Evolutionary conservation across 37 sponge, comb jelly and placozoan species (phyloP), one percentile per base, ranked within the genome.

Genomic region (Axinella damicornis): DNA sequence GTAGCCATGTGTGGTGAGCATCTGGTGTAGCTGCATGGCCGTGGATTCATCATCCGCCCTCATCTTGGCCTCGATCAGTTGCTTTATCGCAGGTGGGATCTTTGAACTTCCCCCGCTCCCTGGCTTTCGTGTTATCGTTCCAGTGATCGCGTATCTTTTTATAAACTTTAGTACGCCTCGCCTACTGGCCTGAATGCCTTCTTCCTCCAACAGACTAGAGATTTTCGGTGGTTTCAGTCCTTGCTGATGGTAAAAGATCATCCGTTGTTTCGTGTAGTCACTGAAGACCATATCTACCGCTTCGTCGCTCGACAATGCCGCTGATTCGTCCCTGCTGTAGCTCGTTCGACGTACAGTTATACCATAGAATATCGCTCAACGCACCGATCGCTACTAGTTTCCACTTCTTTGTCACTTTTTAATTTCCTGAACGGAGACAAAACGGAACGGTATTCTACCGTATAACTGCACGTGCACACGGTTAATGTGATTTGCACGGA

Each of bases 1-100:
- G 40, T 79, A 65, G 41, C 80, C 80, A 18, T 67, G 22, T 65
- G 30, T 25, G 16, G 30, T 35, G 67, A 79, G 36, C 21, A 79
- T 2, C n/a, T 20, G 27, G 33, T 59, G 53, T 22, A 79, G 67
- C 52, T 79, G 80, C 4, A 38, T 14, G 18, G 80, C 67, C 30
- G 65, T 79, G 18, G 80, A 36, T 34, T 62, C 39, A 39, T 78
- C 64, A 31, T 78, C 79, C 18, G 9, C 17, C 24, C 67, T 13
- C 80, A 79, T 79, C 46, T 78, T 64, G n/a, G 9, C 64, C 65
- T 78, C 79, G 14, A 78, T 65, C 25, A 78, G 19, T 12, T 18
- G 36, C 52, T 31, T 60, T 21, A 61, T 39, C 32, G 60, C 64
- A 25, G 40, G 37, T 41, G 79, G 60, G 11, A 65, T 61, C 5